A percentile compares a stretch with the other conserved stretches of the same genome.
Conservation (phyloP, 2,113 vertebrate genomes). For the Perognathus longimembris region DNA sequence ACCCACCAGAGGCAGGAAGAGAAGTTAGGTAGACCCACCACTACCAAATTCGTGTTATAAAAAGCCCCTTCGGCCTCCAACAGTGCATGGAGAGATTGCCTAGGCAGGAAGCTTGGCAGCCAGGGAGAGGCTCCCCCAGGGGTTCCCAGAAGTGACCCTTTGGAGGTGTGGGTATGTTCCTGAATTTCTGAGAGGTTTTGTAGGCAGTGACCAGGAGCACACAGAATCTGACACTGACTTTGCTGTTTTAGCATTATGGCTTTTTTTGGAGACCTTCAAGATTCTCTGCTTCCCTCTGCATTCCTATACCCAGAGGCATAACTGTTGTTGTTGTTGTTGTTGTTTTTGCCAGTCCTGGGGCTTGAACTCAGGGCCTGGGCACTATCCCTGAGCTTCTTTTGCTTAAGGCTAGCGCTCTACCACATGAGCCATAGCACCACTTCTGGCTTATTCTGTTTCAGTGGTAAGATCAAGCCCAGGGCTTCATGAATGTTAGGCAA, state of each 20-base stretch:
- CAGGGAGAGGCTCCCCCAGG: background rate
- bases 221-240: no score
- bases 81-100: background rate
- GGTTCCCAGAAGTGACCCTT: background rate
- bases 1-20: background rate
- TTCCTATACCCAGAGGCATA: no score
- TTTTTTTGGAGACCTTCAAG: background rate
- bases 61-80: constrained; percentile 48
- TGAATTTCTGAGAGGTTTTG: background rate
- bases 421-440: no score
- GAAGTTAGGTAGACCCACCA: constrained; percentile 16
- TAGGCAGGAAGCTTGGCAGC: background rate
- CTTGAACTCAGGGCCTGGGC: no score
- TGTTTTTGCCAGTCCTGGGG: no score
- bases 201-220: background rate
- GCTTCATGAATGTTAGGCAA: no score
- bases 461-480: no score
- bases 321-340: no score
- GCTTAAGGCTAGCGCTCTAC: no score
- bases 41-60: background rate
- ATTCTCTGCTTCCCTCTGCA: background rate
- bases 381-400: no score
- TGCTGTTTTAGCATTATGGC: background rate
- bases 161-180: background rate
- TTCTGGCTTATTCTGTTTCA: no score